These are phyloP conservation scores for Tonatia bakeri DNA, from an alignment of 2,113 vertebrate species.

Conservation along the genomic window DNA sequence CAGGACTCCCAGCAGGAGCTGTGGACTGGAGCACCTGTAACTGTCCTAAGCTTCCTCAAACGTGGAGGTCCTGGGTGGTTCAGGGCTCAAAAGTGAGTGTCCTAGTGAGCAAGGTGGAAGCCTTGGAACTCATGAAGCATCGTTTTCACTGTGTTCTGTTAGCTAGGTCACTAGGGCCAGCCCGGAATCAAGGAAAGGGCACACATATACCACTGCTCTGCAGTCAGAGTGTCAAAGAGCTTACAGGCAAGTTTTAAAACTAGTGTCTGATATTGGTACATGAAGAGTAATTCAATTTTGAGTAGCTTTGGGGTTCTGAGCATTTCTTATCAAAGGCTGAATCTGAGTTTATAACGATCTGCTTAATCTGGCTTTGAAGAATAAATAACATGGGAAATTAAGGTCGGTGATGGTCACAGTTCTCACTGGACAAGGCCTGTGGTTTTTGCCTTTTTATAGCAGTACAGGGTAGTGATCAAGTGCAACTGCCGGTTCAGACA, in stretches of 20 bases:
- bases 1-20: not conserved
- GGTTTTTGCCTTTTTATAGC: not conserved
- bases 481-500: not conserved
- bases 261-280: not conserved
- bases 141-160: not conserved
- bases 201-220: not conserved
- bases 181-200: not conserved
- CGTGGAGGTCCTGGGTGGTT: not conserved
- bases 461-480: not conserved
- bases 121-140: not conserved
- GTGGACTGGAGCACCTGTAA: not conserved
- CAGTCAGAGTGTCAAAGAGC: not conserved
- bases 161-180: not conserved
- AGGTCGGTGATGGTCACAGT: not conserved
- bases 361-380: not conserved
- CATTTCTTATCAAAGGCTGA: not conserved
- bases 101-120: not conserved
- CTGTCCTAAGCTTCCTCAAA: not conserved
- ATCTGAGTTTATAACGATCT: not conserved
- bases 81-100: not conserved
- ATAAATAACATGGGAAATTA: not conserved
- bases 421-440: not conserved
- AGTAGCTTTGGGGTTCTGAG: not conserved
- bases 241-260: not conserved
- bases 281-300: not conserved